These are phyloP conservation scores for Tricholauxania praeusta DNA, from an alignment of 2,888 invertebrate species.

Conservation along the genomic window DNA sequence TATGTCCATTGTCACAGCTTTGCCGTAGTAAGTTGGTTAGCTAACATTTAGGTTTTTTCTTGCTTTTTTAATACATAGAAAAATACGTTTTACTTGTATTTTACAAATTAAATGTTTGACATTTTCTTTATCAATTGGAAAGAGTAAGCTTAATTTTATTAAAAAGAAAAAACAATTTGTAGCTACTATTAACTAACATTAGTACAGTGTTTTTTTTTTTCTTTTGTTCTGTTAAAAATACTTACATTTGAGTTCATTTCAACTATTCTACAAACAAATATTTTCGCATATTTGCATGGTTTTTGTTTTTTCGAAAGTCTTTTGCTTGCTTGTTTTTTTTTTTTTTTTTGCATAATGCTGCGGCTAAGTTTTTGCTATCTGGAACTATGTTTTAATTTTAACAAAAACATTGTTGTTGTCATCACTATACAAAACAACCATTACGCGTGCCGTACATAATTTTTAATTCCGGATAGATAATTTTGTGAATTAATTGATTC, in stretches of 20 bases:
- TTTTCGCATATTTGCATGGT: conserved; percentile 4
- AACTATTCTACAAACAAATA: conserved; percentile 3
- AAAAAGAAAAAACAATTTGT: too few species aligned
- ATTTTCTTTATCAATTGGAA: not conserved
- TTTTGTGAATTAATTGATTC: conserved; percentile 80
- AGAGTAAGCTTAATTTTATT: too few species aligned
- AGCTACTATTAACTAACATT: too few species aligned
- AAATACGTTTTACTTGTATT: conserved; percentile 3
- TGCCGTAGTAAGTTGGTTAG: too few species aligned
- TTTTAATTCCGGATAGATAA: conserved; percentile 87
- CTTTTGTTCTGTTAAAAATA: not conserved
- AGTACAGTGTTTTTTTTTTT: not conserved
- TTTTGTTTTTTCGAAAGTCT: conserved; percentile 24
- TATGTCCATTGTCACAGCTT: too few species aligned
- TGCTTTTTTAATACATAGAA: conserved; percentile 7
- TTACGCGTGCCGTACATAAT: conserved; percentile 84
- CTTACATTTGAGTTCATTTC: not conserved
- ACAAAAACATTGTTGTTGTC: conserved; percentile 50
- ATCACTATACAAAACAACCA: conserved; percentile 82
- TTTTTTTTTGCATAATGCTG: conserved; percentile 5
- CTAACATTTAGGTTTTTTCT: too few species aligned
- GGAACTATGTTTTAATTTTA: conserved; percentile 16
- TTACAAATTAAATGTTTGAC: conserved; percentile 8
- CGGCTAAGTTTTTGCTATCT: conserved; percentile 2
- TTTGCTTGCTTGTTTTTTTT: conserved; percentile 21